These are phyloP conservation scores for Trachelus tabidus DNA, from an alignment of 2,888 invertebrate genomes.

Conservation along the genomic window DNA sequence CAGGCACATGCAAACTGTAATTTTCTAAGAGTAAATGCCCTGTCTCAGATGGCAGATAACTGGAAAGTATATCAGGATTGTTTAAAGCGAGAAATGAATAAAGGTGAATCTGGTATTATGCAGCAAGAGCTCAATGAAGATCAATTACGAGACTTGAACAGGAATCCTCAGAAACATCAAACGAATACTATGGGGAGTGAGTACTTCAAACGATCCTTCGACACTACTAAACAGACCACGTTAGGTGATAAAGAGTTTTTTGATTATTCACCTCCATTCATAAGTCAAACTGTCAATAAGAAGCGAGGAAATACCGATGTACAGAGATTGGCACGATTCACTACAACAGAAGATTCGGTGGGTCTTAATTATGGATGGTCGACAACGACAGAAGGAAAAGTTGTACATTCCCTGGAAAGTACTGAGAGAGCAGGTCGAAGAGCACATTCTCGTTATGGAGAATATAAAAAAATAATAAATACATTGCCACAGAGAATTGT, in stretches of 20 bases:
- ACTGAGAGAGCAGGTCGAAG: not conserved
- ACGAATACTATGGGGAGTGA: not conserved
- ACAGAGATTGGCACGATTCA: not conserved
- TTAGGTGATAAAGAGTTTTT: not conserved
- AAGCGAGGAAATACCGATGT: not conserved
- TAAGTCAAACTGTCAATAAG: not conserved
- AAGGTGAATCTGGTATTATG: not conserved
- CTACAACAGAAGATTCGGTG: not conserved
- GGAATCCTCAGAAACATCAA: not conserved
- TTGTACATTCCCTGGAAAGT: not conserved
- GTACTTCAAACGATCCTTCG: not conserved
- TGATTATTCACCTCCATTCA: not conserved
- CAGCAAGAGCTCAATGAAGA: not conserved
- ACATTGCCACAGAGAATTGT: slow-evolving; percentile 26
- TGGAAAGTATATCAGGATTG: not conserved
- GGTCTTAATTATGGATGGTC: not conserved
- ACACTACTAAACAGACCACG: not conserved
- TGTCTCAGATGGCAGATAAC: not conserved
- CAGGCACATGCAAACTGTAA: not conserved
- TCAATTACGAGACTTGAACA: not conserved
- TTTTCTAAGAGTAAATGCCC: not conserved
- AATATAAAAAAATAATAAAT: slow-evolving; percentile 20
- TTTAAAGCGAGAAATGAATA: not conserved
- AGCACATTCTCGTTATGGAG: slow-evolving; percentile 7
- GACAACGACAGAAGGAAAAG: not conserved